These are phyloP conservation scores for Heterodera schachtii DNA, from an alignment of 1,140 invertebrate species.

Conservation along the genomic window DNA sequence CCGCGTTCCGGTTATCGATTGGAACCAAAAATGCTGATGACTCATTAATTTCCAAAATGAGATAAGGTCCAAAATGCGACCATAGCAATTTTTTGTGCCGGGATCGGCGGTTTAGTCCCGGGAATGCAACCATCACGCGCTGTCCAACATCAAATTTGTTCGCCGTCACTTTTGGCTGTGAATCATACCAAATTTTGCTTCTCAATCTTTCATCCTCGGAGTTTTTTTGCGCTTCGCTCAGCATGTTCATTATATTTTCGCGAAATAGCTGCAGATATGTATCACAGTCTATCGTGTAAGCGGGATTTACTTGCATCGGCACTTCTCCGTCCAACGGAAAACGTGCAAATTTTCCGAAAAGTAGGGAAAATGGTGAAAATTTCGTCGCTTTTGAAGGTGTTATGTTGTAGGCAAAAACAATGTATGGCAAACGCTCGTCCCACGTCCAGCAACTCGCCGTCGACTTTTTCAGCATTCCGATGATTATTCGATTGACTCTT, in stretches of 20 bases:
- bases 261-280: constrained; percentile 15
- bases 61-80: constrained; percentile 18
- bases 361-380: constrained; percentile 14
- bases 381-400: constrained; percentile 5
- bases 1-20: constrained; percentile 12
- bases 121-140: constrained; percentile 17
- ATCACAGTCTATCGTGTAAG: neutral
- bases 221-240: constrained; percentile 1
- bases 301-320: neutral
- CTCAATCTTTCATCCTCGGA: neutral
- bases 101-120: neutral
- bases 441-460: neutral
- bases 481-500: constrained; percentile 14
- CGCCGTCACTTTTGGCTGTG: neutral
- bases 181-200: constrained; percentile 8
- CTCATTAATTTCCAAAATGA: neutral
- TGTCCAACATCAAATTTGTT: constrained; percentile 5
- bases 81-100: constrained; percentile 16
- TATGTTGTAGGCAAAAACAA: constrained; percentile 12
- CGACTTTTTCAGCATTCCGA: constrained; percentile 19
- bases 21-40: neutral
- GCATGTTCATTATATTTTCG: constrained; percentile 12
- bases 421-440: constrained; percentile 13
- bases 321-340: neutral
- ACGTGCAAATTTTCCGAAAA: neutral